Base-by-base conservation (phyloP, 2,113 vertebrate genomes). In the Ploceus nigricollis region DNA sequence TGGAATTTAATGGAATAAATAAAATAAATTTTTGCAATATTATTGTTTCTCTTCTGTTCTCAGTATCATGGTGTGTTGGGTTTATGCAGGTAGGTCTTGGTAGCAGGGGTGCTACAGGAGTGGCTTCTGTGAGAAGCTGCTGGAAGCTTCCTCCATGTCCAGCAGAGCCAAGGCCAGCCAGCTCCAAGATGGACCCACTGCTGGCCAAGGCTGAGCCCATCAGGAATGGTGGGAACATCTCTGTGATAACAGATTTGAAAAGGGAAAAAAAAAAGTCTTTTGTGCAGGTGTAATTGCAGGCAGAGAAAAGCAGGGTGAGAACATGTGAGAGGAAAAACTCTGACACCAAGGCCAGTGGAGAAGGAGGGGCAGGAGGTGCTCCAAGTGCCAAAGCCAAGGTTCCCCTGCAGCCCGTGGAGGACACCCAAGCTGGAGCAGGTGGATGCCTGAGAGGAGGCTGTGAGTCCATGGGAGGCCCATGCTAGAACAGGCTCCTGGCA, bases 331-430 rank as follows among this genome's bases (percentile, higher is more conserved):
- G 22, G 44, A 76, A 60, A 24, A 82, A 13, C 8, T 44, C 27
- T 42, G 47, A 54, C 63, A 54, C 12, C 54, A 54, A 35, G 16
- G 54, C 23, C n/a, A 31, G 40, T 11, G 25, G 9, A 73, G 13
- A 23, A 45, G 13, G 27, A 60, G 30, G 10, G 17, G 6, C 17
- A 69, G 30, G 17, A 68, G 21, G 11, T 11, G 17, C 47, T 47
- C 24, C 30, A 27, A 20, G 30, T 1, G 0, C n/a, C 2, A 1
- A 13, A 75, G 39, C 28, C 4, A 20, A 75, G 39, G 45, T 22
- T 45, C 16, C 20, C 53, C 24, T 19, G 60, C 45, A 51, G 23
- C 15, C 48, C 3, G 0, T 6, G 21, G 20, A 66, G 20, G 11
- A 50, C 17, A 35, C 44, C 17, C 25, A 42, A 3, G 25, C 27